phyloP scores from a whole-genome alignment of 2,888 invertebrate genomes.

The Archaeoteleia sp. region DNA sequence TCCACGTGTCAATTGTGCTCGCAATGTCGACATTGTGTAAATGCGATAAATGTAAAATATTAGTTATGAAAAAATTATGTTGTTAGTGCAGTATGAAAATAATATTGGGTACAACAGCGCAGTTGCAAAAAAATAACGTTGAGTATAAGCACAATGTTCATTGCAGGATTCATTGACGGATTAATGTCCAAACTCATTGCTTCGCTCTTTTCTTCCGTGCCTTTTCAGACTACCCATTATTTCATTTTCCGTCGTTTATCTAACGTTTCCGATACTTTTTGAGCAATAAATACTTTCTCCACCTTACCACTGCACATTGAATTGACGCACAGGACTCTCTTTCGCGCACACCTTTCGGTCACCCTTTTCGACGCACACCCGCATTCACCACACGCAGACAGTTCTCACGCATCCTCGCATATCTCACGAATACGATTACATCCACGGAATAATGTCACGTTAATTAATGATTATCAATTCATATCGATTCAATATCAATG shows the following conservation, averaged over 20 bases:
- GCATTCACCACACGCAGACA: conserved; percentile 19
- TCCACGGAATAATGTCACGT: conserved; percentile 67
- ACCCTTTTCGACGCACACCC: conserved; percentile 45
- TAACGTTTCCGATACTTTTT: conserved; percentile 68
- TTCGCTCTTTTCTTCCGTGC: conserved; percentile 53
- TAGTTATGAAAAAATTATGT: too few relatives aligned
- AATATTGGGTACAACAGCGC: too few relatives aligned
- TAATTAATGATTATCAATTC: conserved; percentile 75
- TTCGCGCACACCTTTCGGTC: conserved; percentile 44
- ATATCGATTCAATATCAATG: conserved; percentile 75
- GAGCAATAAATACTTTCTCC: conserved; percentile 75
- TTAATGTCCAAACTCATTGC: conserved; percentile 48
- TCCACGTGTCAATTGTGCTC: too few relatives aligned
- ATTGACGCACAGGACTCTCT: conserved; percentile 73
- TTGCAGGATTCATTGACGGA: conserved; percentile 47
- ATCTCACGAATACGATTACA: conserved; percentile 67
- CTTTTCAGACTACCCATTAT: conserved; percentile 49
- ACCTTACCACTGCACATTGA: conserved; percentile 74
- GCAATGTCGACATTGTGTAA: too few relatives aligned
- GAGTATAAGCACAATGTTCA: conserved; percentile 36
- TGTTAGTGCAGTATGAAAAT: too few relatives aligned
- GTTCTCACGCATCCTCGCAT: conserved; percentile 37
- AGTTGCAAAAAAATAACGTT: conserved; percentile 10
- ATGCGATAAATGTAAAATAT: too few relatives aligned
- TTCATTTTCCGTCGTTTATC: conserved; percentile 48